These are phyloP conservation scores for Notothenia coriiceps DNA, from an alignment of 2,113 vertebrate species.

Conservation along the genomic window DNA sequence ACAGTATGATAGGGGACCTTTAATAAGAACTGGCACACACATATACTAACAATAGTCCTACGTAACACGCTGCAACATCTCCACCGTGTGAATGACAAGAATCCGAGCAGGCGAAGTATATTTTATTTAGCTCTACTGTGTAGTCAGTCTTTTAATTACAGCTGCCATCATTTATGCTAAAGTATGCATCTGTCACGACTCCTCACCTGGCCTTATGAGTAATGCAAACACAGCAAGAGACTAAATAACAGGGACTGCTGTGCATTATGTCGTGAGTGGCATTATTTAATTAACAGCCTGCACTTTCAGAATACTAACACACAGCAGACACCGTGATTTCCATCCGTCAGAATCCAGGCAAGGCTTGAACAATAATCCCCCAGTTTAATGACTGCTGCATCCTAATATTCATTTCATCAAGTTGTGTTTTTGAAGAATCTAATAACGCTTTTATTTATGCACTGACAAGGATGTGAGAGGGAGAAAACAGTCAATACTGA, in stretches of 20 bases:
- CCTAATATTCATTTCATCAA: slow-evolving; percentile 7
- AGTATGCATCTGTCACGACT: slow-evolving; percentile 12
- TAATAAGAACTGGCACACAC: too few species aligned
- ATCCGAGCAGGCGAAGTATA: slow-evolving; percentile 1
- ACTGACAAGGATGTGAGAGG: neutral
- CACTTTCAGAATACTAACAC: slow-evolving; percentile 12
- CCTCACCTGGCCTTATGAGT: neutral
- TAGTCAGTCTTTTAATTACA: slow-evolving; percentile 52
- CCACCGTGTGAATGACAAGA: neutral
- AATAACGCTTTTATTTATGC: slow-evolving; percentile 8
- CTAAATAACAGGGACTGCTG: slow-evolving; percentile 12
- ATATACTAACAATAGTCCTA: too few species aligned
- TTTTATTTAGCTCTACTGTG: slow-evolving; percentile 56
- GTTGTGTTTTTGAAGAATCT: slow-evolving; percentile 2
- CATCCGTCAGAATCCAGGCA: neutral
- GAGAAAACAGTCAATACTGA: neutral
- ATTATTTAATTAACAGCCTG: slow-evolving; percentile 17
- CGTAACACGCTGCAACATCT: too few species aligned
- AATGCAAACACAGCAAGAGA: slow-evolving; percentile 32
- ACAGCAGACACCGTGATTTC: neutral
- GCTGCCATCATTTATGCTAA: slow-evolving; percentile 5
- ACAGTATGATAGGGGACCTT: too few species aligned
- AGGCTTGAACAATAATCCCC: too few species aligned
- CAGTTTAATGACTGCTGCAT: too few species aligned
- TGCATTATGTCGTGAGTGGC: slow-evolving; percentile 12